A percentile compares a stretch with the other conserved stretches of the same genome.
These are phyloP conservation scores for Scartelaos histophorus DNA, from an alignment of 2,113 vertebrate genomes.

Conservation along the genomic window DNA sequence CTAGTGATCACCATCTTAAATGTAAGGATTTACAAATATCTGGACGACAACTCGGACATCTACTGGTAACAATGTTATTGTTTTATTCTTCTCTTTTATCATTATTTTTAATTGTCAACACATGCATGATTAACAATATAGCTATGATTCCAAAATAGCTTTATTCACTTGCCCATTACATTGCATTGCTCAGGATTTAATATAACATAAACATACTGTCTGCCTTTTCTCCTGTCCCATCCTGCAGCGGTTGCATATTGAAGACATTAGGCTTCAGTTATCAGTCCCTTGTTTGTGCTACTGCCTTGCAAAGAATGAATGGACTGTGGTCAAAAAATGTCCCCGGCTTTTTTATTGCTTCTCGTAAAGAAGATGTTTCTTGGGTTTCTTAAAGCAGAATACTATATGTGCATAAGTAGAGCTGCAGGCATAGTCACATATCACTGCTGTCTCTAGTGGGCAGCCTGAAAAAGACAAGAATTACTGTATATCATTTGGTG, in stretches of 20 bases:
- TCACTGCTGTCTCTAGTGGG: not conserved
- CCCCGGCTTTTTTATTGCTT: constrained; percentile 29
- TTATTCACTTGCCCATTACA: not conserved
- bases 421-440: constrained; percentile 13
- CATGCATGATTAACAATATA: constrained; percentile 1
- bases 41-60: constrained; percentile 54
- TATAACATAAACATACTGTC: constrained; percentile 7
- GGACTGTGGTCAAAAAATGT: constrained; percentile 51
- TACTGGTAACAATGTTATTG: constrained; percentile 65
- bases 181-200: not conserved
- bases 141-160: not conserved
- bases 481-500: constrained; percentile 15
- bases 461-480: not conserved
- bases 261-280: constrained; percentile 60
- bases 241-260: constrained; percentile 40
- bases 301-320: constrained; percentile 71
- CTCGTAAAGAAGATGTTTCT: constrained; percentile 27
- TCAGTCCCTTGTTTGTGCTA: constrained; percentile 59
- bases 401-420: constrained; percentile 1
- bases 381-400: constrained; percentile 9
- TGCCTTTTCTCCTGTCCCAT: constrained; percentile 18
- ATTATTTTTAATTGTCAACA: constrained; percentile 6
- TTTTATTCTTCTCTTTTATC: constrained; percentile 22
- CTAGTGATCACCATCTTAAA: constrained; percentile 64
- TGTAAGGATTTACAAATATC: constrained; percentile 70